Conservation (phyloP, 2,797 vertebrate species). For the Argentina silus region DNA sequence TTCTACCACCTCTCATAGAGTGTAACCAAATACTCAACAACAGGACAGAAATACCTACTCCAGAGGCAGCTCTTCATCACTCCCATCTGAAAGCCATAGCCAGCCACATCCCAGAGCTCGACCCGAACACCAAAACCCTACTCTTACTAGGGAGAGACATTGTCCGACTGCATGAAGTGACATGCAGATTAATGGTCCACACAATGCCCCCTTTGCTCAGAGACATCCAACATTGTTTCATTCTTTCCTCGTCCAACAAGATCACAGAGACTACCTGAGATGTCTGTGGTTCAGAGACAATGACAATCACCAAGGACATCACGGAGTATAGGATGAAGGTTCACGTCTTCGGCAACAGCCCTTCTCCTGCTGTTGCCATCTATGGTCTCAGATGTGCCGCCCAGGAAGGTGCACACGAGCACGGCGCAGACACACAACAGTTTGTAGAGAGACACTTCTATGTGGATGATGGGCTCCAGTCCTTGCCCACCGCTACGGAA, state of each 20-base stretch:
- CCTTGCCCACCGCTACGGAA: neutral
- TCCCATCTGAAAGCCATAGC: constrained; percentile 1
- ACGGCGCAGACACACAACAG: no score
- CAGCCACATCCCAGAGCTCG: constrained; percentile 13
- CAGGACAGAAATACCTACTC: neutral
- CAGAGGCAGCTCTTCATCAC: neutral
- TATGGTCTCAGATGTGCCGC: neutral
- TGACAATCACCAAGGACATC: no score
- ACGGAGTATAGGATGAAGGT: constrained; percentile 29
- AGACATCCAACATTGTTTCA: no score
- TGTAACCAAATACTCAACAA: neutral
- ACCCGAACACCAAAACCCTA: constrained; percentile 8
- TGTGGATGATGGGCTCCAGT: constrained; percentile 1
- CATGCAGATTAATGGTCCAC: constrained; percentile 15
- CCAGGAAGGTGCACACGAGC: neutral
- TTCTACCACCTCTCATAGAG: neutral
- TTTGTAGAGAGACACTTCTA: constrained; percentile 8
- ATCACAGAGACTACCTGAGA: no score
- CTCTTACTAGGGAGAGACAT: constrained; percentile 21
- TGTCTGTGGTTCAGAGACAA: no score
- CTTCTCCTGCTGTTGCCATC: neutral
- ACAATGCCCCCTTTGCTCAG: constrained; percentile 26
- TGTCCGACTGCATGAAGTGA: constrained; percentile 22
- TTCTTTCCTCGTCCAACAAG: no score
- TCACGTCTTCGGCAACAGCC: no score